phyloP scores from a whole-genome alignment of 2,797 vertebrate species.

The Muraenolepis orangiensis region DNA sequence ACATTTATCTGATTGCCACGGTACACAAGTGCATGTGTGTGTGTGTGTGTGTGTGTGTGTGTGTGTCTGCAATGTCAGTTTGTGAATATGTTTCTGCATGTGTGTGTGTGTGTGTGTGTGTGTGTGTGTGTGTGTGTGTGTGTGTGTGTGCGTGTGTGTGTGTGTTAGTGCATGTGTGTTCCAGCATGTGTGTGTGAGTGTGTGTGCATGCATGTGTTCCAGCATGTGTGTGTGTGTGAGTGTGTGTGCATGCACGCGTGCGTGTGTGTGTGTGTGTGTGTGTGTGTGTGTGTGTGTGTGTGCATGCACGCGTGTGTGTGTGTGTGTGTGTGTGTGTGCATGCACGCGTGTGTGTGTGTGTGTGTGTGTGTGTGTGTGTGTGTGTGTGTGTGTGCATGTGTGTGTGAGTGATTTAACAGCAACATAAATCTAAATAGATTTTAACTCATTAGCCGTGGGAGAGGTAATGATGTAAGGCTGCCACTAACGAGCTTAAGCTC shows the following conservation, averaged over 20 bases:
- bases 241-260: background rate
- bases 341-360: conserved; percentile 10
- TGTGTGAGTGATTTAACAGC: conserved; percentile 58
- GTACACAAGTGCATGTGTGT: background rate
- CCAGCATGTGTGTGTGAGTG: background rate
- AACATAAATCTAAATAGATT: conserved; percentile 77
- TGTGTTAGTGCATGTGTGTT: background rate
- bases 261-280: conserved; percentile 22
- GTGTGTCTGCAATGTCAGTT: background rate
- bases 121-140: background rate
- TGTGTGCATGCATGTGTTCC: background rate
- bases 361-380: conserved; percentile 23
- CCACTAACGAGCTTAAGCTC: conserved; percentile 72
- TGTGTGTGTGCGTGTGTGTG: background rate
- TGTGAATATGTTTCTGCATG: background rate
- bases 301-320: conserved; percentile 1
- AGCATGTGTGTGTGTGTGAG: background rate
- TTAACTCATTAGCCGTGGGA: conserved; percentile 73
- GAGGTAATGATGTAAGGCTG: conserved; percentile 72
- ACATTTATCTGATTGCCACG: background rate
- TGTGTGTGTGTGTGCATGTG: conserved; percentile 16
- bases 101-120: background rate
- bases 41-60: background rate
- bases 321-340: too few relatives aligned
- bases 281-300: conserved; percentile 13